phyloP scores from a whole-genome alignment of 1,140 invertebrate genomes.

The Hermatobates lingyangjiaoensis region DNA sequence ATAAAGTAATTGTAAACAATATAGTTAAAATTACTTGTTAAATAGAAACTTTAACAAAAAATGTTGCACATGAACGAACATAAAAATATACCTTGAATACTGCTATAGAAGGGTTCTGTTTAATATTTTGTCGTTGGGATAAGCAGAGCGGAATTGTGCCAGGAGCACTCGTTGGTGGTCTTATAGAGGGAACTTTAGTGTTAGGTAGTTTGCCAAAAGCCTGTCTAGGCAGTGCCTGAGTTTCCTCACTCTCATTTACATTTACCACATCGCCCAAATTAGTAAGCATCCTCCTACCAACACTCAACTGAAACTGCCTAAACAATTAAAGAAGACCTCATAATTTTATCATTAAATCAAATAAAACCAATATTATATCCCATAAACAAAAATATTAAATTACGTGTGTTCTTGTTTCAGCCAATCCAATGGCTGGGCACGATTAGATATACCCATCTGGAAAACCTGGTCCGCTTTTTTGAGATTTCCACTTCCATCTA shows the following conservation, averaged over 20 bases:
- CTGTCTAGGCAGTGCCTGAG: constrained; percentile 25
- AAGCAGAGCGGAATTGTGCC: constrained; percentile 6
- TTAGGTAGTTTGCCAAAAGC: constrained; percentile 42
- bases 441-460: constrained; percentile 41
- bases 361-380: constrained; percentile 3
- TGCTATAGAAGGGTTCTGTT: neutral
- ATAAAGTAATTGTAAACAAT: neutral
- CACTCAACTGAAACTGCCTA: constrained; percentile 39
- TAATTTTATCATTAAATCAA: constrained; percentile 8
- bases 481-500: constrained; percentile 51
- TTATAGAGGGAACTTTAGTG: constrained; percentile 5
- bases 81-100: neutral
- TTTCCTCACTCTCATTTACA: neutral
- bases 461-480: constrained; percentile 55
- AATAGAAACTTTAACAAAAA: neutral
- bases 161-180: constrained; percentile 5
- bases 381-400: constrained; percentile 15
- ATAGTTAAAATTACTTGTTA: neutral
- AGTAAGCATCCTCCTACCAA: constrained; percentile 36
- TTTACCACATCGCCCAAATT: constrained; percentile 21
- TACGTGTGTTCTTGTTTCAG: constrained; percentile 49
- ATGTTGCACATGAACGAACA: neutral
- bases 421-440: constrained; percentile 51
- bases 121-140: neutral
- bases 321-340: constrained; percentile 15